Evolutionary conservation across 2,888 invertebrate species (phyloP), one percentile per base, ranked within the genome.

Genomic region (Philonicus albiceps): DNA sequence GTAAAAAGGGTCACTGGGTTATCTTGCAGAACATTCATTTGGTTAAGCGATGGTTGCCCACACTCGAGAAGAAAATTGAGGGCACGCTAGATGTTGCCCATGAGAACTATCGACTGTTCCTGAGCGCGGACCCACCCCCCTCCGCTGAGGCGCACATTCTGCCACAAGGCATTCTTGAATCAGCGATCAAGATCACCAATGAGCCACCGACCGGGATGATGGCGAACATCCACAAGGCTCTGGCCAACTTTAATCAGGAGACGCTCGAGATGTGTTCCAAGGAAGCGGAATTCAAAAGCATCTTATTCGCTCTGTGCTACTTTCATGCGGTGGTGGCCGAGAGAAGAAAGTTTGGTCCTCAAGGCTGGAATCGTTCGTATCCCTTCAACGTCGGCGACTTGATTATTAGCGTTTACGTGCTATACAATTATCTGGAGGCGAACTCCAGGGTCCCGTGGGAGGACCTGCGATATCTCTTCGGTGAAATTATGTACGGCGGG

Each of bases 401-500:
- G 86, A 97, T 97, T 0, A 98, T 98, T 89, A 97, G 98, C 90
- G 96, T 97, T 2, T 97, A 96, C 91, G 98, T 98, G 0, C 92
- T 98, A 22, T 96, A 94, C 91, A 98, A 98, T 92, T 98, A 98
- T 92, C 92, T 98, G 91, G 98, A 98, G 91, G 96, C 96, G 85
- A 98, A 97, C 90, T 95, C 94, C 72, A 95, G 95, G 89, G 96
- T 98, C 6, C 98, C 98, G 0, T 98, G 97, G 97, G 98, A 98
- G 91, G 98, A 98, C 93, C 92, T 98, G 89, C 94, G 98, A 1
- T 98, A 98, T 91, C 93, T 98, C 27, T 98, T 98, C 91, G 98
- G 98, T 0, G 98, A 98, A 93, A 98, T 98, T 89, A 98, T 98
- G 98, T 98, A 98, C 90, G 98, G 98, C 1, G 98, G 98, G 0